phyloP scores from a whole-genome alignment of 2,797 vertebrate species.

The Notoglanidium macrostoma region DNA sequence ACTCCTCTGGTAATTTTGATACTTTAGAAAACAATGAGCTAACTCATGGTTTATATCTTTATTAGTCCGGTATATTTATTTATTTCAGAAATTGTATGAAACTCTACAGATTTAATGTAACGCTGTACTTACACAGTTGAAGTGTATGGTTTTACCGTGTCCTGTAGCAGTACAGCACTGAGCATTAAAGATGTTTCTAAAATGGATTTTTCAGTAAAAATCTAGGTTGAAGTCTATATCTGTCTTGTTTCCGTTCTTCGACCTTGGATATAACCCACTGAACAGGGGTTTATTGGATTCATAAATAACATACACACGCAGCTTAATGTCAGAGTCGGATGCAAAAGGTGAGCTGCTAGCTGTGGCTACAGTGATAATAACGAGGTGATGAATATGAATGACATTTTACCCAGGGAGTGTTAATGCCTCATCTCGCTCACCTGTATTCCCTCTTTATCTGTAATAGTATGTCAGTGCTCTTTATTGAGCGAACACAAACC shows the following conservation, averaged over 20 bases:
- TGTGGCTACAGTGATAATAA: not conserved
- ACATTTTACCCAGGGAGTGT: constrained; percentile 17
- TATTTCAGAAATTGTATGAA: constrained; percentile 53
- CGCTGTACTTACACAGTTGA: constrained; percentile 53
- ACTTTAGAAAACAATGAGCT: constrained; percentile 57
- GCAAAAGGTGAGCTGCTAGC: not conserved
- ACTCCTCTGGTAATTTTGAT: constrained; percentile 67
- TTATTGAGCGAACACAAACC: not conserved
- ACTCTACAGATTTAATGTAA: constrained; percentile 53
- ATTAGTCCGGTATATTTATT: constrained; percentile 57
- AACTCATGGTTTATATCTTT: constrained; percentile 59
- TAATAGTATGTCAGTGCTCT: constrained; percentile 25
- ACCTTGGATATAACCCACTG: not conserved
- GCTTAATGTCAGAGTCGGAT: not conserved
- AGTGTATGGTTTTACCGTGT: constrained; percentile 59
- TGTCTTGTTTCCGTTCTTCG: constrained; percentile 47
- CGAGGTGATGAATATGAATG: constrained; percentile 38
- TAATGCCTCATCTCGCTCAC: constrained; percentile 20
- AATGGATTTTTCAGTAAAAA: constrained; percentile 68
- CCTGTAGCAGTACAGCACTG: constrained; percentile 60
- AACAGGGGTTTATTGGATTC: not conserved
- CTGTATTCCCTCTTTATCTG: constrained; percentile 11
- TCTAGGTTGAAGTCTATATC: constrained; percentile 54
- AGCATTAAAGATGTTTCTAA: constrained; percentile 66
- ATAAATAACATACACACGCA: not conserved